Evolutionary conservation across 2,113 vertebrate genomes (phyloP).

Genomic region (Syngnathoides biaculeatus): DNA sequence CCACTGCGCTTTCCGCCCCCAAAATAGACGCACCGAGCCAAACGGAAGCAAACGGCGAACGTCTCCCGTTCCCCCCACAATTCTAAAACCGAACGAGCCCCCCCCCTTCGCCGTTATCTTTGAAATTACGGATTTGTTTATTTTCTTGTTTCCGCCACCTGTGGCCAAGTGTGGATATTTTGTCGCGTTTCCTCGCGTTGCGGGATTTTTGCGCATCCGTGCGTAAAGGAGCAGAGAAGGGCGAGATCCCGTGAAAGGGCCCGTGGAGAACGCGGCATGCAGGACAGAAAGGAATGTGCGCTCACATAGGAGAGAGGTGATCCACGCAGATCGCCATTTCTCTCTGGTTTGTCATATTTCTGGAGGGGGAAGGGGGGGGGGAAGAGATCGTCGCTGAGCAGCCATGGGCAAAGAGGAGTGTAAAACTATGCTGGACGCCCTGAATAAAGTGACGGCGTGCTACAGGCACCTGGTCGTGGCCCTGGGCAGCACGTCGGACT

Average conservation of each 20-base stretch:
- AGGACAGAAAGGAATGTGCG: slow-evolving; percentile 1
- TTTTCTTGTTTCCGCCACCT: slow-evolving; percentile 50
- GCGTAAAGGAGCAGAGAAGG: slow-evolving; percentile 5
- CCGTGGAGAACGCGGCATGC: slow-evolving; percentile 18
- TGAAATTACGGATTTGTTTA: slow-evolving; percentile 12
- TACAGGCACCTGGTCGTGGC: slow-evolving; percentile 92
- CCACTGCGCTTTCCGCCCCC: slow-evolving; percentile 16
- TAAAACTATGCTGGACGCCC: slow-evolving; percentile 89
- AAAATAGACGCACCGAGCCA: slow-evolving; percentile 19
- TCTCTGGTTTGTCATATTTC: slow-evolving; percentile 12
- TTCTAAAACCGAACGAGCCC: neutral
- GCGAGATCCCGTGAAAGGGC: neutral
- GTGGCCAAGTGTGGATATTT: slow-evolving; percentile 44
- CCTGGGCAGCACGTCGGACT: slow-evolving; percentile 91
- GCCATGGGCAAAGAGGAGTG: slow-evolving; percentile 90
- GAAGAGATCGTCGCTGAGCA: neutral
- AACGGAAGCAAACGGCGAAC: slow-evolving; percentile 10
- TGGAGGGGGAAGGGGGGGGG: neutral
- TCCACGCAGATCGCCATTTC: slow-evolving; percentile 25
- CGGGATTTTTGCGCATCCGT: slow-evolving; percentile 25
- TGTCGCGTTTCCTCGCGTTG: slow-evolving; percentile 3
- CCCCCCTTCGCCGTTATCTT: slow-evolving; percentile 10
- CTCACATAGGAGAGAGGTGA: slow-evolving; percentile 6
- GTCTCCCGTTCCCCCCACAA: too few relatives aligned
- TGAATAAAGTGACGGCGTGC: slow-evolving; percentile 91